A percentile compares a stretch with the other conserved stretches of the same genome.
These are phyloP conservation scores for Bombycilla garrulus DNA, from an alignment of 2,113 vertebrate genomes.

Conservation along the genomic window DNA sequence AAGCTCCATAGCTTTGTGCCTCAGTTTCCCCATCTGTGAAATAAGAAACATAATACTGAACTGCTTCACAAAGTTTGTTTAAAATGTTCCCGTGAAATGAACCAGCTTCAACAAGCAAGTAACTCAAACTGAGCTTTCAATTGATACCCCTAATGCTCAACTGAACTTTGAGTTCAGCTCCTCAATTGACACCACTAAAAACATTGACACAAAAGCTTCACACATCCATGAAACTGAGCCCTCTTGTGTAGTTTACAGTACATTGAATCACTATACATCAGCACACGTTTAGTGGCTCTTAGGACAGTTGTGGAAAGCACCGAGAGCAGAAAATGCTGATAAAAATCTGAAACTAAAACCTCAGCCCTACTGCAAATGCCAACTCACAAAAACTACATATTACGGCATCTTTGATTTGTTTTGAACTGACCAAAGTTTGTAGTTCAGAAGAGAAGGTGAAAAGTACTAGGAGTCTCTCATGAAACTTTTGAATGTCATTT, in stretches of 20 bases:
- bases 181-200: neutral
- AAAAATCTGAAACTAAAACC: slow-evolving; percentile 4
- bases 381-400: neutral
- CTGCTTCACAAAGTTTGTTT: neutral
- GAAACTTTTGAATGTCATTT: neutral
- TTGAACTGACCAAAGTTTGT: neutral
- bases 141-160: neutral
- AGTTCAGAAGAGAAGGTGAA: neutral
- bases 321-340: neutral
- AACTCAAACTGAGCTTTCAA: neutral
- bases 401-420: neutral
- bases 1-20: neutral
- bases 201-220: neutral
- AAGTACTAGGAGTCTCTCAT: neutral
- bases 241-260: neutral
- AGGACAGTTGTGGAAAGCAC: neutral
- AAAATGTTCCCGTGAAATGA: neutral
- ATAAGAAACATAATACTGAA: neutral
- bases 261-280: neutral
- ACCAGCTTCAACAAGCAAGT: neutral
- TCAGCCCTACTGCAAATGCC: neutral
- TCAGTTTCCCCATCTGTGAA: neutral
- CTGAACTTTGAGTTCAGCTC: neutral
- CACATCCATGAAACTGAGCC: neutral
- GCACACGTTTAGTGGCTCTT: neutral